These are phyloP conservation scores for Apodemus agrarius DNA, from an alignment of 2,797 vertebrate genomes.

Conservation along the genomic window DNA sequence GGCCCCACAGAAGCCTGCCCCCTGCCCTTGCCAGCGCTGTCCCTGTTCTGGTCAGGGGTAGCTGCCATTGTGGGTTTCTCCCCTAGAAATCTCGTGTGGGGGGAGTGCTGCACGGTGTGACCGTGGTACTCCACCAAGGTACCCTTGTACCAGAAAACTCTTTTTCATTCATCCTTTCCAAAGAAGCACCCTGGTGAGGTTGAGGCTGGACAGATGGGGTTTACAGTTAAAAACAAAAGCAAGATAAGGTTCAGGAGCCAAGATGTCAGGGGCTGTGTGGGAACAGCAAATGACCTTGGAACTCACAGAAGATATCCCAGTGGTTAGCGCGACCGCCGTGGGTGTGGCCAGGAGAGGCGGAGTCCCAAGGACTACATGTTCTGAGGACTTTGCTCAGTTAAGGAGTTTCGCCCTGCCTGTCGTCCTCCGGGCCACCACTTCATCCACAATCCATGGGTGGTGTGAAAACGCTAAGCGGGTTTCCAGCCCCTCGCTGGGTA, in stretches of 20 bases:
- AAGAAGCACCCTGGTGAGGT: not conserved
- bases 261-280: not conserved
- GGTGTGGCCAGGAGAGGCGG: not conserved
- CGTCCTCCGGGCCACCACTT: not conserved
- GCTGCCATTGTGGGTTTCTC: not conserved
- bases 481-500: not conserved
- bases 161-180: not conserved
- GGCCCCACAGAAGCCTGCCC: not conserved
- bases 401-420: not conserved
- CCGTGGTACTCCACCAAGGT: not conserved
- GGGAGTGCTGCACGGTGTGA: not conserved
- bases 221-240: not conserved
- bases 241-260: not conserved
- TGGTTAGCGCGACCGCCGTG: not conserved
- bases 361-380: not conserved
- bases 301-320: not conserved
- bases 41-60: not conserved
- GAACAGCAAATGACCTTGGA: not conserved
- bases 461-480: too few relatives aligned
- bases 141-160: not conserved
- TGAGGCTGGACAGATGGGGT: not conserved
- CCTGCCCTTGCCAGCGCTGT: not conserved
- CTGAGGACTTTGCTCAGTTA: not conserved
- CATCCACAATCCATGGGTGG: not conserved
- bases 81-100: not conserved